A percentile compares a stretch with the other conserved stretches of the same genome.
phyloP scores from a whole-genome alignment of 2,113 vertebrate genomes.

The Charina bottae region DNA sequence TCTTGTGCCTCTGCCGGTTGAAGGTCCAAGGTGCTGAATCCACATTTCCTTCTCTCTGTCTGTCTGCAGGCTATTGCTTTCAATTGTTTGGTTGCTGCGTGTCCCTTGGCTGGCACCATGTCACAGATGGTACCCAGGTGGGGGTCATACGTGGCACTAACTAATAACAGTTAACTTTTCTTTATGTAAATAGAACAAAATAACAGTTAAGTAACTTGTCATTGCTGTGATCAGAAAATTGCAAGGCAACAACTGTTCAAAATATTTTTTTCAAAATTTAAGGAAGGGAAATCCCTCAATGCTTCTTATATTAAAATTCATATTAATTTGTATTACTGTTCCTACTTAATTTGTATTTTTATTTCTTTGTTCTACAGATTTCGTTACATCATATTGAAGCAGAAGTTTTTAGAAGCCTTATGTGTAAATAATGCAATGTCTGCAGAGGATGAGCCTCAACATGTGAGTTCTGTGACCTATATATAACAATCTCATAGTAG shows the following conservation, averaged over 20 bases:
- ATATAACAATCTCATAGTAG: neutral
- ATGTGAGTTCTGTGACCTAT: constrained; percentile 82
- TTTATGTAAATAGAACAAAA: neutral
- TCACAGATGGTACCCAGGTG: too few relatives aligned
- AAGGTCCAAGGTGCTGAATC: too few relatives aligned
- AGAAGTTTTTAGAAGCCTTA: constrained; percentile 96
- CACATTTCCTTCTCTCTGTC: too few relatives aligned
- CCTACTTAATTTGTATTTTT: constrained; percentile 27
- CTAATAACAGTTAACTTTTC: neutral
- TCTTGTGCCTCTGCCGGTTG: too few relatives aligned
- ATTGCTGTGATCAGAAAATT: neutral
- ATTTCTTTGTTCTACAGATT: constrained; percentile 79
- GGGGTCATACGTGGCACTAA: too few relatives aligned
- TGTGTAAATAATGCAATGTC: constrained; percentile 99
- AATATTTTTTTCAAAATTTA: neutral
- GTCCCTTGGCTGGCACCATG: too few relatives aligned
- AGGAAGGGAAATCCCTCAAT: neutral
- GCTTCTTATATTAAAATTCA: neutral
- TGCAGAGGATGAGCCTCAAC: constrained; percentile 90
- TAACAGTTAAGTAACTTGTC: neutral
- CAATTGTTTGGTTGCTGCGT: too few relatives aligned
- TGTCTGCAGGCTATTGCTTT: too few relatives aligned
- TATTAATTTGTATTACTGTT: neutral
- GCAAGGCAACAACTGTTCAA: neutral
- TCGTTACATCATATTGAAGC: constrained; percentile 94